phyloP scores from a whole-genome alignment of 2,113 vertebrate species.

The Chloropsis hardwickii region DNA sequence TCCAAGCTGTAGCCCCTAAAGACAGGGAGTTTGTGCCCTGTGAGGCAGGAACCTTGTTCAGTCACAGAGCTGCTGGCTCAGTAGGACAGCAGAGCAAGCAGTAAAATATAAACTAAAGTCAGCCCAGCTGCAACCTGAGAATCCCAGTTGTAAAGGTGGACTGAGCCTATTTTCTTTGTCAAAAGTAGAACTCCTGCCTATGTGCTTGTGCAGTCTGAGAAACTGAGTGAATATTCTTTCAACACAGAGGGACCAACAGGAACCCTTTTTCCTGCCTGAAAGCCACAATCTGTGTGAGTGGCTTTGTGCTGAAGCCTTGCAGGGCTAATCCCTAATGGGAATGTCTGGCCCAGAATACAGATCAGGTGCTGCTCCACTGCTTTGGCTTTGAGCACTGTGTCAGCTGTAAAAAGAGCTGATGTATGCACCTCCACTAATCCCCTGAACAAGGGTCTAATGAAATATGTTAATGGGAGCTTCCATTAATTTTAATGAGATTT shows the following conservation, averaged over 20 bases:
- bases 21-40: neutral
- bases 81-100: neutral
- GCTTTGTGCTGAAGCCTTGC: neutral
- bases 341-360: neutral
- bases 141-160: neutral
- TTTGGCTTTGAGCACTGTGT: neutral
- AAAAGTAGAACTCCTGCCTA: neutral
- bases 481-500: neutral
- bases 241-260: neutral
- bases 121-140: neutral
- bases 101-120: neutral
- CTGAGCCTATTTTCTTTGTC: neutral
- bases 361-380: neutral
- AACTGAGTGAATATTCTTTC: neutral
- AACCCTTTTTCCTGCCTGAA: neutral
- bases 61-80: neutral
- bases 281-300: neutral
- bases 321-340: neutral
- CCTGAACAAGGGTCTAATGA: neutral
- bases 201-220: neutral
- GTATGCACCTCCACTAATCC: neutral
- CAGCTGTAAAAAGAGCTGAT: neutral
- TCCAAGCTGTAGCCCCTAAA: neutral
- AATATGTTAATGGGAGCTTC: neutral
- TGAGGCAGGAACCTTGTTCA: neutral